Evolutionary conservation across 2,888 invertebrate species (phyloP).

Genomic region (Dyspetes luteomarginatus): DNA sequence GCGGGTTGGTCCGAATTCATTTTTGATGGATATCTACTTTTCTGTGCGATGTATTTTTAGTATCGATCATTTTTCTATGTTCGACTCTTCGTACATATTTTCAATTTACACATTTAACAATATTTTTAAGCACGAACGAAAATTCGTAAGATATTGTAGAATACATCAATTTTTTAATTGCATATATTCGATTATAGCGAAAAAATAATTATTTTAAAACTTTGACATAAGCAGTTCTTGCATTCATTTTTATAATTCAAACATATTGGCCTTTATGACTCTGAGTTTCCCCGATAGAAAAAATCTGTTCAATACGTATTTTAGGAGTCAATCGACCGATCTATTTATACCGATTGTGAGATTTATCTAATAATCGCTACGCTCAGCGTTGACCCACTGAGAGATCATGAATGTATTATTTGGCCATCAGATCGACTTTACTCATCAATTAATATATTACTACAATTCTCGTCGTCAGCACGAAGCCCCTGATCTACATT

Average conservation of each 20-base stretch:
- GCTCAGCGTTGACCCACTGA: slow-evolving; percentile 17
- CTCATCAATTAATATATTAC: neutral
- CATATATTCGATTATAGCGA: no score
- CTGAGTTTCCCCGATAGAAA: no score
- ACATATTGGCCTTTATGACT: neutral
- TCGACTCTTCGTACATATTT: neutral
- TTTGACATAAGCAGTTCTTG: no score
- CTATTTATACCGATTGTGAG: no score
- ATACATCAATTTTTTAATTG: no score
- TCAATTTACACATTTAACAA: neutral
- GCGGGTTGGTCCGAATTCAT: slow-evolving; percentile 8
- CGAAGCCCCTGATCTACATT: neutral
- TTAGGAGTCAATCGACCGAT: slow-evolving; percentile 13
- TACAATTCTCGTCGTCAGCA: neutral
- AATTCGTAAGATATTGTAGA: no score
- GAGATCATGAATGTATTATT: slow-evolving; percentile 5
- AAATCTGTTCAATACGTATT: no score
- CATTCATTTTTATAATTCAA: no score
- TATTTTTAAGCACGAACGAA: no score
- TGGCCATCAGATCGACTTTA: neutral
- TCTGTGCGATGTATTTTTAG: neutral
- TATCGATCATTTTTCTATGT: neutral
- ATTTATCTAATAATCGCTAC: no score
- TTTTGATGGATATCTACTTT: slow-evolving; percentile 18
- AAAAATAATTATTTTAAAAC: no score